Percentiles rank a stretch among this genome's conserved stretches.
Conservation (phyloP, 2,888 invertebrate species). For the Atrina japonica region DNA sequence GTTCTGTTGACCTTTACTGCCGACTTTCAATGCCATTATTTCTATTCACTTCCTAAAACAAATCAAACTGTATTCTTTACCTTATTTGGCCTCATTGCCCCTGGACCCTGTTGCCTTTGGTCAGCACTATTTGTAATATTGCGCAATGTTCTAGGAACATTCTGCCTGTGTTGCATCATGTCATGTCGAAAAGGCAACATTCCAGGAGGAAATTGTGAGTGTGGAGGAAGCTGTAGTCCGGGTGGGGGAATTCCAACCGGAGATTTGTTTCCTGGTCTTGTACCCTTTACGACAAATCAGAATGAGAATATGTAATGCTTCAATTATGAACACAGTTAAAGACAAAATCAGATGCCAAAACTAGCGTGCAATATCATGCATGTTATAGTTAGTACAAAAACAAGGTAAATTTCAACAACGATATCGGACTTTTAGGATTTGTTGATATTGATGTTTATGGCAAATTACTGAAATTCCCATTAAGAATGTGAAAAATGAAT, state of each 20-base stretch:
- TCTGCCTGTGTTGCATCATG: slow-evolving; percentile 4
- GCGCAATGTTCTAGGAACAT: slow-evolving; percentile 72
- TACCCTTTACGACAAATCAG: slow-evolving; percentile 4
- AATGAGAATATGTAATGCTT: neutral
- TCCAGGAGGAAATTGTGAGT: slow-evolving; percentile 19
- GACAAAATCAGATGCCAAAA: neutral
- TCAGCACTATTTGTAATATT: slow-evolving; percentile 83
- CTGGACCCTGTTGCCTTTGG: slow-evolving; percentile 1
- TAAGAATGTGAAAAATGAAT: no score
- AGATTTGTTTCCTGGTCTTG: slow-evolving; percentile 9
- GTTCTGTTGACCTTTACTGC: no score
- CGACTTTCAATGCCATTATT: no score
- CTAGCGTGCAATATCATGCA: no score
- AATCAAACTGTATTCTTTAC: no score
- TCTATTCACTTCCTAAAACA: no score
- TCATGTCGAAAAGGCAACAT: slow-evolving; percentile 8
- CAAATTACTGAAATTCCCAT: no score
- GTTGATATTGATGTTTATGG: no score
- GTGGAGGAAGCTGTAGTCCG: slow-evolving; percentile 39
- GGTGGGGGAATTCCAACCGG: slow-evolving; percentile 26
- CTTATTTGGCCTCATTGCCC: slow-evolving; percentile 13
- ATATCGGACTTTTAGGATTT: no score
- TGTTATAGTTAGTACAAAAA: no score
- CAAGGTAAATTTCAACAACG: no score
- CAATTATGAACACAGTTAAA: neutral